A percentile compares a stretch with the other conserved stretches of the same genome.
Evolutionary conservation across 2,113 vertebrate genomes (phyloP).

Genomic region (Reinhardtius hippoglossoides): DNA sequence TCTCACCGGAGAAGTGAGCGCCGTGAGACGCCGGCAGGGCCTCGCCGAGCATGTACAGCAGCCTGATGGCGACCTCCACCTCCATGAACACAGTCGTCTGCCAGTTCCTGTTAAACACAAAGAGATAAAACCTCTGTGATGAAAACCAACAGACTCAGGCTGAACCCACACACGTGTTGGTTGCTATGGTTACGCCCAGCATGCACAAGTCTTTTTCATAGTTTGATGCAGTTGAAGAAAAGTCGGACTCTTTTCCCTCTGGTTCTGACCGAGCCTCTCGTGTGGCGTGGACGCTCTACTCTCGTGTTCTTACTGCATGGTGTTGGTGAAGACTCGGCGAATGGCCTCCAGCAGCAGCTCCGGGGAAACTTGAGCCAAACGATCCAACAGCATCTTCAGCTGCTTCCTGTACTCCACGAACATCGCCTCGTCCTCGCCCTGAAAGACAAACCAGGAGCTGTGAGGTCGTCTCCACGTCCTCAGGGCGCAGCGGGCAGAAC

Average conservation of each 20-base stretch:
- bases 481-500: rapidly evolving
- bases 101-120: slow-evolving; percentile 86
- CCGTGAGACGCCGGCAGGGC: slow-evolving; percentile 95
- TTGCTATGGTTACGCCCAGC: not conserved
- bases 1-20: slow-evolving; percentile 95
- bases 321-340: slow-evolving; percentile 90
- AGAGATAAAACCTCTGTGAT: no score
- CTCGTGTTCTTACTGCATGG: slow-evolving; percentile 87
- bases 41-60: slow-evolving; percentile 98
- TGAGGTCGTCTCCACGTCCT: rapidly evolving
- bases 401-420: slow-evolving; percentile 99
- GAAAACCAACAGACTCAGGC: no score
- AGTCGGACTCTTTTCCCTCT: no score
- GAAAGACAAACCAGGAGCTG: not conserved
- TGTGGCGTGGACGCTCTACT: no score
- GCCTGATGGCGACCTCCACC: slow-evolving; percentile 94
- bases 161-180: not conserved
- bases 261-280: no score
- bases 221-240: no score
- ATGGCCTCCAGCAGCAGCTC: slow-evolving; percentile 93
- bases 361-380: slow-evolving; percentile 95
- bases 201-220: not conserved
- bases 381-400: slow-evolving; percentile 94
- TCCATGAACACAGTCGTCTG: slow-evolving; percentile 93
- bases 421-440: slow-evolving; percentile 99